phyloP scores from a whole-genome alignment of 2,888 invertebrate species.

The Eledona agricola region DNA sequence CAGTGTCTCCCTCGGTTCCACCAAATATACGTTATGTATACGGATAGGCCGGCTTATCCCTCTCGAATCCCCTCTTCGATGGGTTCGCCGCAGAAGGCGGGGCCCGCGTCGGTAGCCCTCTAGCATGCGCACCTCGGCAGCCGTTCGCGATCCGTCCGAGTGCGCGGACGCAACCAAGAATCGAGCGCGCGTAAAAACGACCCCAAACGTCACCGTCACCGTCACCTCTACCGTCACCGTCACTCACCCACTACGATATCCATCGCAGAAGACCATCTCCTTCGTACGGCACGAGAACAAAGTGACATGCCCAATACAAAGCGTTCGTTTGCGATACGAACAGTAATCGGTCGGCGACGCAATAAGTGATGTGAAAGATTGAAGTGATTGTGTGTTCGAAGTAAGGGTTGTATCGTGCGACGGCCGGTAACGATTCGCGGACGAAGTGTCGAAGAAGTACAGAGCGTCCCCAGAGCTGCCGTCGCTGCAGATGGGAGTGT shows the following conservation, averaged over 20 bases:
- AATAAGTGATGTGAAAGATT: slow-evolving; percentile 18
- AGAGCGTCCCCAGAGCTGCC: slow-evolving; percentile 53
- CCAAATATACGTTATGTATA: slow-evolving; percentile 51
- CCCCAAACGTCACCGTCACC: too few relatives aligned
- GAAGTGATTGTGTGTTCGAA: slow-evolving; percentile 13
- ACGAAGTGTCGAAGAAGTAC: slow-evolving; percentile 21
- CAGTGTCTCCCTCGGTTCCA: too few relatives aligned
- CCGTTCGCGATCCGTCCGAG: slow-evolving; percentile 55
- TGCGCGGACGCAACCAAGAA: slow-evolving; percentile 54
- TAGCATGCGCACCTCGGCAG: slow-evolving; percentile 55
- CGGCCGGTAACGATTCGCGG: slow-evolving; percentile 15
- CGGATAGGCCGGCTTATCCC: slow-evolving; percentile 53
- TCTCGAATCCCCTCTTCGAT: slow-evolving; percentile 52
- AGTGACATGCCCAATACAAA: slow-evolving; percentile 50
- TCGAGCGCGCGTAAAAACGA: too few relatives aligned
- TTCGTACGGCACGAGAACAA: too few relatives aligned
- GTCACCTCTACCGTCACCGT: too few relatives aligned
- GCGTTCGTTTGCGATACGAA: slow-evolving; percentile 45
- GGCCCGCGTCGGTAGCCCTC: slow-evolving; percentile 47
- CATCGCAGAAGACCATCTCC: too few relatives aligned
- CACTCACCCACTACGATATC: too few relatives aligned
- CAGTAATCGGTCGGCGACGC: slow-evolving; percentile 23
- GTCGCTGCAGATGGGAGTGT: slow-evolving; percentile 88
- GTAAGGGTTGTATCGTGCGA: slow-evolving; percentile 15
- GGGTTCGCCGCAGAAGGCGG: slow-evolving; percentile 52